Conservation (phyloP, 2,888 invertebrate genomes). For the Teleiodes luculella region DNA sequence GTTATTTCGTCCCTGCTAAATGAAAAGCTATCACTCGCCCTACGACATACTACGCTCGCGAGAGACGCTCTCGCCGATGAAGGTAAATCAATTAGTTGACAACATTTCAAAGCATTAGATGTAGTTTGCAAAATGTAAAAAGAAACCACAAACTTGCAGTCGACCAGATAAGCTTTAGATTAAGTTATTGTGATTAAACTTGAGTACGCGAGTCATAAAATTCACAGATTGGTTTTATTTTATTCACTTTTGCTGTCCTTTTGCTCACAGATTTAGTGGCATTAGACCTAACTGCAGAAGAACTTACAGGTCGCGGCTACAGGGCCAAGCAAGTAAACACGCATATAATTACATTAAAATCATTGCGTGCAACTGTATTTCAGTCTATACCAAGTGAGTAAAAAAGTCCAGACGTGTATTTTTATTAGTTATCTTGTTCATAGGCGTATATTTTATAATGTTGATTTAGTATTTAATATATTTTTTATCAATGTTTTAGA, state of each 20-base stretch:
- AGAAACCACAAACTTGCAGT: no score
- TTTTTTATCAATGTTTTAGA: not conserved
- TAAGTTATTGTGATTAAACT: no score
- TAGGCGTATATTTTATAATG: no score
- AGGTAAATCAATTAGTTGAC: constrained; percentile 41
- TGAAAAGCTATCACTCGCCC: constrained; percentile 28
- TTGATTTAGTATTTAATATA: no score
- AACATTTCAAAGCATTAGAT: not conserved
- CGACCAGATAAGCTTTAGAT: no score
- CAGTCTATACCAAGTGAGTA: constrained; percentile 51
- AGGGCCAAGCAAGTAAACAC: constrained; percentile 43
- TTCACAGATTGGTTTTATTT: no score
- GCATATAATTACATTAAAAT: constrained; percentile 39
- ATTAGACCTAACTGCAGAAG: constrained; percentile 80
- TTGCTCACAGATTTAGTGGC: constrained; percentile 80
- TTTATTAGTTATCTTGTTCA: no score
- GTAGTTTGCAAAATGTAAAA: no score
- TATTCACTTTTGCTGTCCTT: no score
- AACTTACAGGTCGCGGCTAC: constrained; percentile 56
- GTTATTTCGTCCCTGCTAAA: constrained; percentile 48
- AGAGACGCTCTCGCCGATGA: constrained; percentile 71
- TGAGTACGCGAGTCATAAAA: no score
- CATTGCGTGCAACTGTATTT: constrained; percentile 46
- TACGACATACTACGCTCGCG: constrained; percentile 61
- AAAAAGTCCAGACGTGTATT: no score